Base-by-base conservation (phyloP, 2,888 invertebrate genomes). In the Gerris lacustris region DNA sequence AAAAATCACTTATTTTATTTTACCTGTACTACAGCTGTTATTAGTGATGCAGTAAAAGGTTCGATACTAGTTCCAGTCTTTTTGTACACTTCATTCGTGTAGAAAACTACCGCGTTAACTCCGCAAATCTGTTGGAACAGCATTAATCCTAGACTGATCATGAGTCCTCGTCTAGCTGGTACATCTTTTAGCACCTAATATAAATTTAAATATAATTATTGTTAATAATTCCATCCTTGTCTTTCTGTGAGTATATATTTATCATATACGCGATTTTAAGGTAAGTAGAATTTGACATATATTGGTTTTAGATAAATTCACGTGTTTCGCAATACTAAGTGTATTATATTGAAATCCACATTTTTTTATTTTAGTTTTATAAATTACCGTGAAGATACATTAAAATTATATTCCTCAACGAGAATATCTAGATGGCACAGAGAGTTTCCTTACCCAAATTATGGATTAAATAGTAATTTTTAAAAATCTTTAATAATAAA, bases 101-200 rank as follows among this genome's bases (percentile, higher is more conserved):
- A 79, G 70, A 79, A 78, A 17, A 79, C 76, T 6, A 79, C 76
- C 6, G 79, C 78, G 69, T 79, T 78, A 18, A 79, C 75, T 5
- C 79, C 80, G 67, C 78, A 77, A 15, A 78, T 74, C 68, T 79
- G 77, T 70, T 80, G 80, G 71, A 79, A 78, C 1, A 82, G 80
- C 81, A 84, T 82, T 69, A 84, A 78, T n/a, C 77, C 77, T n/a
- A 79, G 63, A 6, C 75, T 73, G 18, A 78, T 73, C n/a, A 71
- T 64, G 18, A 77, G 68, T 9, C 76, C 76, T 72, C 75, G 76
- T n/a, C 70, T 68, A 62, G 75, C 73, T 5, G 81, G 77, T 11
- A 77, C 44, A 5, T 67, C 17, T 17, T 67, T 67, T 9, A 67
- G n/a, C 7, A 72, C 45, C 82, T 76, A 44, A 80, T 82, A 44